phyloP scores from a whole-genome alignment of 2,113 vertebrate species.

The Pteronura brasiliensis region DNA sequence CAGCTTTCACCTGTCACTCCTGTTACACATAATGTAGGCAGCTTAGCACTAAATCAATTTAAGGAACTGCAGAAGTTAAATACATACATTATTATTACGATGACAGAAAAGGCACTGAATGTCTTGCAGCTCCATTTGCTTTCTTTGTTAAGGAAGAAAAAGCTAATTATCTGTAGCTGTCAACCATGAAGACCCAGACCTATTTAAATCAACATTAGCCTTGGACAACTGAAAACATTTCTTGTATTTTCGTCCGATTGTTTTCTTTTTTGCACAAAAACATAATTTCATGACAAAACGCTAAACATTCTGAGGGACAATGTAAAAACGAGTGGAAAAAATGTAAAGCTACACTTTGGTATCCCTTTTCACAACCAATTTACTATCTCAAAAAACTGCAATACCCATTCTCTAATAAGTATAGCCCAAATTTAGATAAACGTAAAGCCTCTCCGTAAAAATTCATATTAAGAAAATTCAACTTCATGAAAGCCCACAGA shows the following conservation, averaged over 20 bases:
- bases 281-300: slow-evolving; percentile 61
- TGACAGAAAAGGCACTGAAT: slow-evolving; percentile 74
- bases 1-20: slow-evolving; percentile 68
- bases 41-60: slow-evolving; percentile 74
- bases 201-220: slow-evolving; percentile 74
- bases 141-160: slow-evolving; percentile 80
- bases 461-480: slow-evolving; percentile 2
- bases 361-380: slow-evolving; percentile 13
- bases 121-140: slow-evolving; percentile 71
- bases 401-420: slow-evolving; percentile 28
- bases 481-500: background rate
- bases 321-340: slow-evolving; percentile 45
- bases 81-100: slow-evolving; percentile 75
- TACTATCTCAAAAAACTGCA: slow-evolving; percentile 37
- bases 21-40: slow-evolving; percentile 67
- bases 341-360: slow-evolving; percentile 26
- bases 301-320: slow-evolving; percentile 12
- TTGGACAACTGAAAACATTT: slow-evolving; percentile 76
- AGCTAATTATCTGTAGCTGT: slow-evolving; percentile 78
- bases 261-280: slow-evolving; percentile 33
- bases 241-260: slow-evolving; percentile 49
- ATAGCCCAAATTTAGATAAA: slow-evolving; percentile 17
- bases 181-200: slow-evolving; percentile 73
- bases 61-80: slow-evolving; percentile 79
- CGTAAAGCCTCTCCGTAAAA: background rate